Evolutionary conservation across 2,888 invertebrate species (phyloP).

Genomic region (Cylloceria caligata): DNA sequence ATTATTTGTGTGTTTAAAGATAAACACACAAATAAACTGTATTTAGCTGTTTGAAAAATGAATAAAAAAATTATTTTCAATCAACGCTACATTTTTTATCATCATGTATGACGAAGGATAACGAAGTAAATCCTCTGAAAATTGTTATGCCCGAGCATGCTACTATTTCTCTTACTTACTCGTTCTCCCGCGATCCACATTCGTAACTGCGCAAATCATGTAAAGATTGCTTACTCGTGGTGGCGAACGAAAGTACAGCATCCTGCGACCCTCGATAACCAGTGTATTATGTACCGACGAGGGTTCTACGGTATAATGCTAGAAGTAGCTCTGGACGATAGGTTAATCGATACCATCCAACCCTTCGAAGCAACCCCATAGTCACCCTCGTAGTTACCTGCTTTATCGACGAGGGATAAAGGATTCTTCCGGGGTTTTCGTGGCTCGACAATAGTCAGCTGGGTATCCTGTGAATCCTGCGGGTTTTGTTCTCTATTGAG

Average conservation of each 20-base stretch:
- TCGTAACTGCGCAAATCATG: not conserved
- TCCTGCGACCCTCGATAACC: conserved; percentile 51
- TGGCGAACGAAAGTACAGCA: conserved; percentile 18
- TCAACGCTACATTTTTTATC: too few species aligned
- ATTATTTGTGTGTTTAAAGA: too few species aligned
- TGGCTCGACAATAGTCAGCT: not conserved
- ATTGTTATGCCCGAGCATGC: too few species aligned
- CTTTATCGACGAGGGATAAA: conserved; percentile 79
- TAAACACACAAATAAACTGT: too few species aligned
- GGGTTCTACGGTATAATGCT: conserved; percentile 18
- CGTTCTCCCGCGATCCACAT: not conserved
- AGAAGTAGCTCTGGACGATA: conserved; percentile 38
- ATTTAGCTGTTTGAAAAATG: too few species aligned
- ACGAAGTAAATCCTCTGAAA: too few species aligned
- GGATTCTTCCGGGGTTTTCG: conserved; percentile 12
- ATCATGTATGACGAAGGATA: too few species aligned
- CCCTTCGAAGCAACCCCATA: conserved; percentile 58
- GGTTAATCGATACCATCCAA: conserved; percentile 4
- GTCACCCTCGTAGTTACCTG: conserved; percentile 72
- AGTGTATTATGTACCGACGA: conserved; percentile 20
- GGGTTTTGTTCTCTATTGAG: conserved; percentile 58
- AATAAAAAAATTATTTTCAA: too few species aligned
- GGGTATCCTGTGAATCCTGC: conserved; percentile 50
- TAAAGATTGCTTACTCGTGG: conserved; percentile 27
- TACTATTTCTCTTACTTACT: too few species aligned